Conservation (phyloP, 64 coral and sea anemone species). For the Dendronephthya gigantea region DNA sequence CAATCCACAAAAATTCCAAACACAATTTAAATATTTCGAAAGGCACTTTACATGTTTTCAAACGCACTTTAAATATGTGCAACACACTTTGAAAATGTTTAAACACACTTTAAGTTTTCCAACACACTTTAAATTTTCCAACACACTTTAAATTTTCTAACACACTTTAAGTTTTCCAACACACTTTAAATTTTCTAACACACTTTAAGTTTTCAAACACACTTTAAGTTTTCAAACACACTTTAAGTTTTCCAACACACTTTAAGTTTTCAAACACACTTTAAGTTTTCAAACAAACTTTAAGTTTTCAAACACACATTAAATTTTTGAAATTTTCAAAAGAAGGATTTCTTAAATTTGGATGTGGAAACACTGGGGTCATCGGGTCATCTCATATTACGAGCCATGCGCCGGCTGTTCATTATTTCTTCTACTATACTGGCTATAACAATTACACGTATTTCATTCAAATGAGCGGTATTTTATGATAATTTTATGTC, state of each 20-base stretch:
- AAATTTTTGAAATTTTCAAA: background rate
- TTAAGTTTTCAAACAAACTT: background rate
- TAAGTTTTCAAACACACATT: background rate
- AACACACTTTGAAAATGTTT: too few relatives aligned
- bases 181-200: too few relatives aligned
- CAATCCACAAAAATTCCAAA: too few relatives aligned
- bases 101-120: too few relatives aligned
- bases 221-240: background rate
- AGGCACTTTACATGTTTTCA: too few relatives aligned
- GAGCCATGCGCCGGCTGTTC: background rate
- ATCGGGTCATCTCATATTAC: background rate
- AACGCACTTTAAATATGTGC: too few relatives aligned
- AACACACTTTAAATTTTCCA: too few relatives aligned
- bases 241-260: background rate
- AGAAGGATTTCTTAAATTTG: too few relatives aligned
- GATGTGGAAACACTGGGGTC: too few relatives aligned
- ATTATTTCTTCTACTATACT: background rate
- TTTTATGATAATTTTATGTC: background rate
- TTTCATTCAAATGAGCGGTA: background rate
- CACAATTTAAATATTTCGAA: too few relatives aligned
- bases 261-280: background rate
- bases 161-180: too few relatives aligned
- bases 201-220: background rate
- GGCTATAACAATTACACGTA: background rate
- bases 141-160: too few relatives aligned